Percentiles rank a stretch among this genome's conserved stretches.
These are phyloP conservation scores for Polyergus mexicanus DNA, from an alignment of 1,140 invertebrate genomes.

Conservation along the genomic window DNA sequence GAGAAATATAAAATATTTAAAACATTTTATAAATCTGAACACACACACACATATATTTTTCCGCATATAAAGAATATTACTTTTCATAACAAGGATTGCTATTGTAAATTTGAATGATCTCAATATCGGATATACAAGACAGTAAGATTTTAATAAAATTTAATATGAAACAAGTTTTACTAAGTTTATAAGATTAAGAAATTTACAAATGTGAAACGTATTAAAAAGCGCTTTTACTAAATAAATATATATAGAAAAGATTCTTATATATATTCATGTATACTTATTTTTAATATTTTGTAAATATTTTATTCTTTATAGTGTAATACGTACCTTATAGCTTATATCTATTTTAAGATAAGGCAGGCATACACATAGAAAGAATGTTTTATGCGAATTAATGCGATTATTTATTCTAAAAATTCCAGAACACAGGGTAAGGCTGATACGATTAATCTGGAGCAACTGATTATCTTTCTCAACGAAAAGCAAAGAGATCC, in stretches of 20 bases:
- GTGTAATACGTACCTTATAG: too few species aligned
- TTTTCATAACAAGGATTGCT: neutral
- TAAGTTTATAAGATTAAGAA: too few species aligned
- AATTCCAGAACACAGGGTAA: constrained; percentile 94
- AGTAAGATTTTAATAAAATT: neutral
- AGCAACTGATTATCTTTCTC: constrained; percentile 97
- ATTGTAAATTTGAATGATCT: constrained; percentile 15
- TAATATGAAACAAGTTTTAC: too few species aligned
- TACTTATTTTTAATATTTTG: neutral
- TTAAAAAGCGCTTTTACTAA: neutral
- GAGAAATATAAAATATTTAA: neutral
- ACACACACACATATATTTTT: neutral
- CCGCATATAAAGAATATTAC: neutral
- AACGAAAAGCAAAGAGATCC: constrained; percentile 99
- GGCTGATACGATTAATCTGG: constrained; percentile 94
- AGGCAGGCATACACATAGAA: too few species aligned
- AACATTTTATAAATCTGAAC: neutral
- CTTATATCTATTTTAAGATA: neutral
- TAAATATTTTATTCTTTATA: neutral
- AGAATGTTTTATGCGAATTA: neutral
- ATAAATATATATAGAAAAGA: neutral
- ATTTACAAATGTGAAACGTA: too few species aligned
- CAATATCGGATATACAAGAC: neutral
- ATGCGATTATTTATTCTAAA: constrained; percentile 23
- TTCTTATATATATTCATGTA: neutral